Conservation (phyloP, 2,113 vertebrate species). For the Zapornia atra region DNA sequence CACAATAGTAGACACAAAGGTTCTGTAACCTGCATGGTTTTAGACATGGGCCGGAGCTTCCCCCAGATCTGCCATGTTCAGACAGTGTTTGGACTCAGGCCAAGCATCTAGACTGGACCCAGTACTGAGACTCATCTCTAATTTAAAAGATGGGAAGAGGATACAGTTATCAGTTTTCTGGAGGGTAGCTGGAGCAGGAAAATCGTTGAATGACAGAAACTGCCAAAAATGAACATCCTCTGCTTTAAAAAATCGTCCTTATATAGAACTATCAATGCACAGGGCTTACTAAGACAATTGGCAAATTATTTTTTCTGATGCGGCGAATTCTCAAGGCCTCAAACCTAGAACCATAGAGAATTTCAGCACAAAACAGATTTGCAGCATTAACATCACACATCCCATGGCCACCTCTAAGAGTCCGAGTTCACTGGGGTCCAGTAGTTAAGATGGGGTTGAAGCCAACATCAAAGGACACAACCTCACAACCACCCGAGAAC, state of each 20-base stretch:
- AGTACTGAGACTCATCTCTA: not conserved
- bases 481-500: not conserved
- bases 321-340: slow-evolving; percentile 43
- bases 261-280: not conserved
- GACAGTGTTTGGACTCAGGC: not conserved
- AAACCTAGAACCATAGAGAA: slow-evolving; percentile 12
- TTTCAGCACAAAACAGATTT: slow-evolving; percentile 5
- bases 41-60: not conserved
- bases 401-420: not conserved
- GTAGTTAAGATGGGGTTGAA: not conserved
- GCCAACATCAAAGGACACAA: not conserved
- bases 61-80: not conserved
- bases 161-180: slow-evolving; percentile 48
- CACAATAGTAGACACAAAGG: not conserved
- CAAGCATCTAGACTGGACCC: not conserved
- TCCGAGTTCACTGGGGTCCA: not conserved
- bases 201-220: slow-evolving; percentile 61
- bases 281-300: slow-evolving; percentile 49
- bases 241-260: slow-evolving; percentile 34
- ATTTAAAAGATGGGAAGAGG: slow-evolving; percentile 40
- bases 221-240: slow-evolving; percentile 71
- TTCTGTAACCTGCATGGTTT: not conserved
- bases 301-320: slow-evolving; percentile 55
- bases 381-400: not conserved
- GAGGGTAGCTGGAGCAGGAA: slow-evolving; percentile 58